A percentile compares a stretch with the other conserved stretches of the same genome.
phyloP scores from a whole-genome alignment of 1,140 invertebrate genomes.

The Frieseomelitta varia region DNA sequence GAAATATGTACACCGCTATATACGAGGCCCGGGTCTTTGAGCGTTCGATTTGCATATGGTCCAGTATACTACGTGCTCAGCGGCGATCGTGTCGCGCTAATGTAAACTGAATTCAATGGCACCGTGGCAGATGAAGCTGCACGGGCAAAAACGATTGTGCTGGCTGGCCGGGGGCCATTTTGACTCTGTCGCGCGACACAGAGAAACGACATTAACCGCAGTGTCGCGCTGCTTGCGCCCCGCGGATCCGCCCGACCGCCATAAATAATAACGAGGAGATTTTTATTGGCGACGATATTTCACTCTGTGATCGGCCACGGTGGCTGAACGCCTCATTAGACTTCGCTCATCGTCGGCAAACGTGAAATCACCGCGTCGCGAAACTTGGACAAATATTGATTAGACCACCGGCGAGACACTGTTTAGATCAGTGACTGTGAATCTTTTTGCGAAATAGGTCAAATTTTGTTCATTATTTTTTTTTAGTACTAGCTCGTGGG shows the following conservation, averaged over 20 bases:
- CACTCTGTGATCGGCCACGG: slow-evolving; percentile 44
- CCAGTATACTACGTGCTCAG: not conserved
- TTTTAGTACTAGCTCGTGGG: too few relatives aligned
- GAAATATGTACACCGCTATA: too few relatives aligned
- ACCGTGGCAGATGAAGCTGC: slow-evolving; percentile 8
- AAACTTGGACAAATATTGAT: not conserved
- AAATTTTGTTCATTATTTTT: too few relatives aligned
- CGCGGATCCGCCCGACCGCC: slow-evolving; percentile 35
- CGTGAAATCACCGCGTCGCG: not conserved
- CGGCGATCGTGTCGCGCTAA: not conserved
- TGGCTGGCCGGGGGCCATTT: slow-evolving; percentile 18
- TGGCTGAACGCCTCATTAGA: slow-evolving; percentile 17
- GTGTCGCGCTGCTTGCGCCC: slow-evolving; percentile 37
- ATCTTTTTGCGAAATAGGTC: too few relatives aligned
- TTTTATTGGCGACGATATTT: slow-evolving; percentile 68
- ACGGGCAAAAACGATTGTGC: slow-evolving; percentile 28
- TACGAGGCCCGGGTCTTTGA: too few relatives aligned
- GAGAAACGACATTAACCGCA: slow-evolving; percentile 33
- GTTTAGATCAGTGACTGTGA: too few relatives aligned
- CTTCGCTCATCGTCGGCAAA: not conserved
- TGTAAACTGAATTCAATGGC: slow-evolving; percentile 17
- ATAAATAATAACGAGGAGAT: slow-evolving; percentile 61
- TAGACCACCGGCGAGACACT: too few relatives aligned
- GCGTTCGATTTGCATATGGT: not conserved
- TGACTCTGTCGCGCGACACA: slow-evolving; percentile 42